Percentiles rank a stretch among this genome's conserved stretches.
Evolutionary conservation across 2,113 vertebrate species (phyloP).

Genomic region (Glaucomys volans): DNA sequence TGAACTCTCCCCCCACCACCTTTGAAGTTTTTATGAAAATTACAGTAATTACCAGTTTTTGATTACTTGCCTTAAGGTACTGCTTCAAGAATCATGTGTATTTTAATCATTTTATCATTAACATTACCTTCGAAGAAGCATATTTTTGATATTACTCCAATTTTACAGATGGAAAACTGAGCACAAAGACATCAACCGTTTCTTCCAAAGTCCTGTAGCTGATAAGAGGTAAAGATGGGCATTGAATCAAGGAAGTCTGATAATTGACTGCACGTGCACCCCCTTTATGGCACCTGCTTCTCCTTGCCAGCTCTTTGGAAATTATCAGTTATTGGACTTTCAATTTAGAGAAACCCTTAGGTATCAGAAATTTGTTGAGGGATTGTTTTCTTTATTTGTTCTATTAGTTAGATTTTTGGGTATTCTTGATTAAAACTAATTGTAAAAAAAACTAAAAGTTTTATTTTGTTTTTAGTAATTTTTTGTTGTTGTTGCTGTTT

Average conservation of each 20-base stretch:
- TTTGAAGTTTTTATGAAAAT: neutral
- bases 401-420: neutral
- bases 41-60: neutral
- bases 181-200: neutral
- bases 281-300: neutral
- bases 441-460: neutral
- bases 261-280: neutral
- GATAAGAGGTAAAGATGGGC: accelerated
- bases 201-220: neutral
- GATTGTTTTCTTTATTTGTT: neutral
- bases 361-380: neutral
- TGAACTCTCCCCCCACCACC: neutral
- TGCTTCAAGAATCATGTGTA: neutral
- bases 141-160: neutral
- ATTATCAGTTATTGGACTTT: neutral
- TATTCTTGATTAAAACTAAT: neutral
- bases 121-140: neutral
- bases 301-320: neutral
- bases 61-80: neutral
- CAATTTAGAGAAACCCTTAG: neutral
- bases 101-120: conserved; percentile 10
- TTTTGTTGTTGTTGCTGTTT: no score
- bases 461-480: neutral
- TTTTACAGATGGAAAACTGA: neutral
- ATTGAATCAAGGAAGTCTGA: neutral